Base-by-base conservation (phyloP, 2,113 vertebrate genomes). In the Phylloscopus trochilus region DNA sequence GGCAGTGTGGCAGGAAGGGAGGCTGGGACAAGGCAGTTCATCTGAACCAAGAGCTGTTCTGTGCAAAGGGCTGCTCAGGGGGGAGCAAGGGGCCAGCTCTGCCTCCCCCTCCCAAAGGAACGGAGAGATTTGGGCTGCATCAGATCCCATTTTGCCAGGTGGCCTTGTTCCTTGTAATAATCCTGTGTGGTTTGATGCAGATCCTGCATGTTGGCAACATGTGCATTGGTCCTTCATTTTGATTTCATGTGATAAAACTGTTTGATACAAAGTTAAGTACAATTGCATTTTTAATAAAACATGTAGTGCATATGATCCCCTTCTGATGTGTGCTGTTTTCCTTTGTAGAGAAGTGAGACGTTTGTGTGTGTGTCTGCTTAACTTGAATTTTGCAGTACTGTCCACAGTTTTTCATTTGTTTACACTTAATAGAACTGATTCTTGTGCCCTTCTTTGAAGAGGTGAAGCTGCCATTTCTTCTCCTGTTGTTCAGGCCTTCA, bases 251-350 rank as follows among this genome's bases (percentile, higher is more conserved):
- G 51, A n/a, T 53, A 51, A 51, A 92, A 22, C 51, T 35, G 13
- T 83, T 91, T 55, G 59, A 22, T 73, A 83, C 0, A 53, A 73
- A 10, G 1, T 51, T 7, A 73, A 60, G 4, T 78, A 67, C 19
- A 67, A 15, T 3, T 52, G 53, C 82, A 31, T 84, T 89, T 87
- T 67, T 78, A 89, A 94, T 92, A 91, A 89, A 92, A 49, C 7
- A 5, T 11, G 0, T 23, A 27, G 11, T 91, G 66, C 30, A 13
- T 55, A 28, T 39, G 41, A 41, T 56, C 16, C n/a, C 46, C 31
- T 63, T 92, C 67, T 81, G 49, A 33, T 64, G 47, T 59, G 52
- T 84, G 60, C 39, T 2, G 33, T 83, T 67, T 91, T 90, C 41
- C 39, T 90, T 72, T 31, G 33, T 26, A 10, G n/a, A 83, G 22